These are phyloP conservation scores for Heliconius charithonia DNA, from an alignment of 2,888 invertebrate genomes.

Conservation along the genomic window DNA sequence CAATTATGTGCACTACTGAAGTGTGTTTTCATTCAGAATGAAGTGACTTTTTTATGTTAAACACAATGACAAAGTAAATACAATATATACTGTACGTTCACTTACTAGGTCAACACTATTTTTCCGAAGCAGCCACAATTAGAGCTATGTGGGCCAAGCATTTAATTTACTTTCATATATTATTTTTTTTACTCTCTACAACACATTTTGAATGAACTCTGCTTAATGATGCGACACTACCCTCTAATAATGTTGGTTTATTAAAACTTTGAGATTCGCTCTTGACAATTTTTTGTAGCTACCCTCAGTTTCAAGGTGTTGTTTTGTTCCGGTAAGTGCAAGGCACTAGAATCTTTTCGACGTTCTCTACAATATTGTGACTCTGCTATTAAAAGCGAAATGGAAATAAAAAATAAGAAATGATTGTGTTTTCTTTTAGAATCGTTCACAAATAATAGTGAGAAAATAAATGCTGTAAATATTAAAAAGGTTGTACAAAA, in stretches of 20 bases:
- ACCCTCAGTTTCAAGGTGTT: background rate
- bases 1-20: conserved; percentile 39
- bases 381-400: background rate
- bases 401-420: background rate
- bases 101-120: conserved; percentile 49
- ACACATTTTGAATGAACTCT: conserved; percentile 40
- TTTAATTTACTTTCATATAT: conserved; percentile 44
- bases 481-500: too few species aligned
- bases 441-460: too few species aligned
- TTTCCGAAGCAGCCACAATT: conserved; percentile 43
- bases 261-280: conserved; percentile 23
- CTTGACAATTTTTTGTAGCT: conserved; percentile 10
- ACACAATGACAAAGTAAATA: conserved; percentile 48
- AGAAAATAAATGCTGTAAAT: too few species aligned
- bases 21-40: conserved; percentile 46
- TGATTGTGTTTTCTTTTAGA: background rate
- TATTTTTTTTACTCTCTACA: conserved; percentile 36
- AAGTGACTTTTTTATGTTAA: conserved; percentile 47
- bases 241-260: conserved; percentile 37
- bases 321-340: background rate
- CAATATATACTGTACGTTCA: conserved; percentile 47
- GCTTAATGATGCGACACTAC: conserved; percentile 44
- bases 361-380: conserved; percentile 1
- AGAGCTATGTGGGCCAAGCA: conserved; percentile 45
- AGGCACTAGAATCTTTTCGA: background rate